A percentile compares a stretch with the other conserved stretches of the same genome.
Evolutionary conservation across 2,888 invertebrate genomes (phyloP).

Genomic region (Tenthredo livida): DNA sequence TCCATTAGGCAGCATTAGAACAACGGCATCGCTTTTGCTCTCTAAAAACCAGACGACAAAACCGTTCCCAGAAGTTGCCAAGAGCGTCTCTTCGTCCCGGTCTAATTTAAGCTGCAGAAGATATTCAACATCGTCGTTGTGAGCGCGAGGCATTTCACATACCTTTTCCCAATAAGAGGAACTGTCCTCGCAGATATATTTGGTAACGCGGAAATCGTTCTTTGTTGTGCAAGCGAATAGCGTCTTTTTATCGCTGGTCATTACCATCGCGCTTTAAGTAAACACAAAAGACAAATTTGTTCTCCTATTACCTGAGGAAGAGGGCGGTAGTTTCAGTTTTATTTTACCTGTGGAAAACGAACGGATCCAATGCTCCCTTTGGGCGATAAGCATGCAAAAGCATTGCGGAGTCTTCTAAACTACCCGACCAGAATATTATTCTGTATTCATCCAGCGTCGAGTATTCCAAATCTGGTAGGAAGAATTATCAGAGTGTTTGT

Average conservation of each 20-base stretch:
- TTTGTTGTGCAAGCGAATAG: slow-evolving; percentile 87
- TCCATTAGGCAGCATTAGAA: slow-evolving; percentile 89
- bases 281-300: not conserved
- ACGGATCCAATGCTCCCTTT: slow-evolving; percentile 80
- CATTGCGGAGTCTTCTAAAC: slow-evolving; percentile 87
- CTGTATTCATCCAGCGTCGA: slow-evolving; percentile 85
- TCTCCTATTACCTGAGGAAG: not conserved
- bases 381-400: slow-evolving; percentile 83
- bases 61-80: slow-evolving; percentile 92
- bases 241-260: slow-evolving; percentile 84
- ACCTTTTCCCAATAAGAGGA: slow-evolving; percentile 83
- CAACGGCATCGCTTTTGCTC: slow-evolving; percentile 80
- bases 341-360: slow-evolving; percentile 81
- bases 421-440: slow-evolving; percentile 90
- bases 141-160: slow-evolving; percentile 83
- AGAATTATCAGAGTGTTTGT: slow-evolving; percentile 50
- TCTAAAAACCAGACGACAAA: slow-evolving; percentile 91
- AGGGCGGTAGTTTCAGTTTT: not conserved
- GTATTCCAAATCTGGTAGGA: slow-evolving; percentile 85
- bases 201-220: slow-evolving; percentile 81
- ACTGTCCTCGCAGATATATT: slow-evolving; percentile 79
- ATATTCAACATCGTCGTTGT: slow-evolving; percentile 87
- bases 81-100: slow-evolving; percentile 88
- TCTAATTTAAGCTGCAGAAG: slow-evolving; percentile 92
- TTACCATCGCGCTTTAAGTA: slow-evolving; percentile 82